Evolutionary conservation across 1,140 invertebrate species (phyloP).

Genomic region (Tetraneura akinire): DNA sequence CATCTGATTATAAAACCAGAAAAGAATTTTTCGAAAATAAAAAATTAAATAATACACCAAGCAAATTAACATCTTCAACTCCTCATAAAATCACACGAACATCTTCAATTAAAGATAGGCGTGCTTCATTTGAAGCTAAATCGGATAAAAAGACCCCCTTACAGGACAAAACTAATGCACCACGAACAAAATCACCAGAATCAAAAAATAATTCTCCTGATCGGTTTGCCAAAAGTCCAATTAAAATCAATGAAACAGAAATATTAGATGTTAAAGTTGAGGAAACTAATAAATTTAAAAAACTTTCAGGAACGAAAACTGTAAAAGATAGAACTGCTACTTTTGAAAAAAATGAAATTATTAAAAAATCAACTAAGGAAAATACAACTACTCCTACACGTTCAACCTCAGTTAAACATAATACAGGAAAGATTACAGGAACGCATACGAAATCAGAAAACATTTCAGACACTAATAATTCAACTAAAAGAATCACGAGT

Average conservation of each 20-base stretch:
- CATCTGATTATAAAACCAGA: conserved; percentile 31
- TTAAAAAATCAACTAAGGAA: not conserved
- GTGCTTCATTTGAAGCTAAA: conserved; percentile 21
- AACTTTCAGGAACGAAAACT: not conserved
- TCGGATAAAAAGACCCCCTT: conserved; percentile 10
- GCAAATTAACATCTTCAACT: not conserved
- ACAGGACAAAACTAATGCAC: conserved; percentile 28
- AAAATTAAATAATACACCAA: not conserved
- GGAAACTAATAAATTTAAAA: not conserved
- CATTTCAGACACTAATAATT: not conserved
- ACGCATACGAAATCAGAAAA: not conserved
- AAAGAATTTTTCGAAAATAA: conserved; percentile 35
- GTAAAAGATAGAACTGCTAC: conserved; percentile 9
- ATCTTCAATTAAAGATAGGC: conserved; percentile 12
- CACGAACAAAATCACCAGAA: conserved; percentile 5
- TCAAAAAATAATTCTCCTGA: conserved; percentile 21
- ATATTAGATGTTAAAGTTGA: conserved; percentile 17
- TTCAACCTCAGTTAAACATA: not conserved
- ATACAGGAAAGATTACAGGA: not conserved
- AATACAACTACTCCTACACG: not conserved
- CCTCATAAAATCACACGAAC: not conserved
- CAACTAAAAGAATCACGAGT: not conserved
- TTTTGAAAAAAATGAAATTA: conserved; percentile 25
- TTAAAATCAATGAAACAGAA: not conserved
- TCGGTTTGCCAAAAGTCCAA: conserved; percentile 49